These are phyloP conservation scores for Polydesmus complanatus DNA, from an alignment of 2,888 invertebrate genomes.

Conservation along the genomic window DNA sequence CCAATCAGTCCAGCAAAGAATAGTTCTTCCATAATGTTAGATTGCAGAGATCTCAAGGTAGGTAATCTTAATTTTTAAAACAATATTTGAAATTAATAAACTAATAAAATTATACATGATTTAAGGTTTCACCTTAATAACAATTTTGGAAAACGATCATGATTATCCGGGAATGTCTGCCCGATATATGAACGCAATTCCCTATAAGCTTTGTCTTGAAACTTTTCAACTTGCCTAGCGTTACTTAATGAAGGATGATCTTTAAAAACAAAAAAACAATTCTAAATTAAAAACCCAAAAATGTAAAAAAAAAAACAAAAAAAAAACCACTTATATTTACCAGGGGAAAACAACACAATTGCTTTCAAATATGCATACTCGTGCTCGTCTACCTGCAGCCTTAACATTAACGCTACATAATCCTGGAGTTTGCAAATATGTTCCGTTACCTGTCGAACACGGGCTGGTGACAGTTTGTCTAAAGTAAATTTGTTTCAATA, in stretches of 20 bases:
- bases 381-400: constrained; percentile 59
- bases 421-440: constrained; percentile 71
- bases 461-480: constrained; percentile 57
- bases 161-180: constrained; percentile 36
- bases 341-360: constrained; percentile 66
- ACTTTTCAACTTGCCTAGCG: constrained; percentile 41
- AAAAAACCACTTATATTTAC: constrained; percentile 36
- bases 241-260: constrained; percentile 41
- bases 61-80: constrained; percentile 36
- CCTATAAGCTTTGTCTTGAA: constrained; percentile 48
- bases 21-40: constrained; percentile 60
- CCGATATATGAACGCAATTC: constrained; percentile 41
- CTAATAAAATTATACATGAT: background rate
- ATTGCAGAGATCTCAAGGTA: constrained; percentile 47
- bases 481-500: background rate
- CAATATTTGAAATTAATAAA: background rate
- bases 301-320: too few relatives aligned
- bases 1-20: constrained; percentile 86
- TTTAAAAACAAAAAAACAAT: constrained; percentile 20
- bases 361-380: constrained; percentile 82
- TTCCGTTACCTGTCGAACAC: constrained; percentile 55
- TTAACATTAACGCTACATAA: constrained; percentile 57
- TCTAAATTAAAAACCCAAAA: too few relatives aligned
- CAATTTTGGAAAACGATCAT: constrained; percentile 42
- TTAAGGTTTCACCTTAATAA: constrained; percentile 20